phyloP scores from a whole-genome alignment of 35 echinoderm and acorn worm species.

The Heliocidaris erythrogramma region DNA sequence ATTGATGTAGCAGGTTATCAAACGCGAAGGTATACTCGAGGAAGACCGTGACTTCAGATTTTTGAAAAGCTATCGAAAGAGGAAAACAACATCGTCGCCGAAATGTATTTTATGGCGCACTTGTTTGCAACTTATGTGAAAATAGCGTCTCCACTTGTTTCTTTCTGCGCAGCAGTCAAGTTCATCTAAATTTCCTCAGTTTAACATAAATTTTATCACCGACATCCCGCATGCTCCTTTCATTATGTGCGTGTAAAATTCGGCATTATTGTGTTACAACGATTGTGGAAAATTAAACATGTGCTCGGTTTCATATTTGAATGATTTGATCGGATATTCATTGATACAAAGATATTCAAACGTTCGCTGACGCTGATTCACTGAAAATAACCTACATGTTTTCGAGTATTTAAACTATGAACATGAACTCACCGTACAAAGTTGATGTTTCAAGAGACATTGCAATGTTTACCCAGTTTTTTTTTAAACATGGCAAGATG shows the following conservation, averaged over 20 bases:
- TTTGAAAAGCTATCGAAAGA: background rate
- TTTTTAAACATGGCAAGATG: background rate
- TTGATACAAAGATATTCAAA: background rate
- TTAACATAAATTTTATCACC: background rate
- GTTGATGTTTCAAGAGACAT: background rate
- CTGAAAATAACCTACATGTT: background rate
- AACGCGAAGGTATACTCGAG: background rate
- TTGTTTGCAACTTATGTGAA: background rate
- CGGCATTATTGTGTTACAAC: background rate
- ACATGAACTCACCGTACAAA: background rate
- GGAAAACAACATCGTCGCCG: background rate
- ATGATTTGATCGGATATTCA: background rate
- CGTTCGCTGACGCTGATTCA: background rate
- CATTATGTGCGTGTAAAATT: background rate
- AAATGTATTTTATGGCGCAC: background rate
- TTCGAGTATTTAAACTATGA: background rate
- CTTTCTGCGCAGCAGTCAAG: background rate
- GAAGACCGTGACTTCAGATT: no score
- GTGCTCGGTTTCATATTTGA: background rate
- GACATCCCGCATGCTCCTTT: background rate
- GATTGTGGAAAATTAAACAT: background rate
- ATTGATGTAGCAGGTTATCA: background rate
- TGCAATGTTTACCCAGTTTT: background rate
- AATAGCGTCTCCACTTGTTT: background rate
- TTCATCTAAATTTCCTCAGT: background rate